These are phyloP conservation scores for Mythimna ferrago DNA, from an alignment of 2,888 invertebrate genomes.

Conservation along the genomic window DNA sequence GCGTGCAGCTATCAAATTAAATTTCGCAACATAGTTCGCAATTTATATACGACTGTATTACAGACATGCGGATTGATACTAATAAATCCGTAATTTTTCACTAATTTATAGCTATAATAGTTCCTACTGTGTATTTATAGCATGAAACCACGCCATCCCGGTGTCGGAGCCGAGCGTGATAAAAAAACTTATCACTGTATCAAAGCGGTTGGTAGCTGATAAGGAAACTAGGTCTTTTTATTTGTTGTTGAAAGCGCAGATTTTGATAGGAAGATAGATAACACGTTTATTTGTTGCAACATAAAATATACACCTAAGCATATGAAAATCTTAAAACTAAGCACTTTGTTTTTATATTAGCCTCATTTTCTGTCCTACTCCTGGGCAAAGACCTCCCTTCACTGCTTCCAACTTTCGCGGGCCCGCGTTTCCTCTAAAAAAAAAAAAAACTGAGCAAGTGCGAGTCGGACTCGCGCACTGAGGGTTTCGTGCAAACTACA, in stretches of 20 bases:
- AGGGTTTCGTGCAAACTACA: too few relatives aligned
- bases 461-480: too few relatives aligned
- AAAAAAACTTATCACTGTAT: slow-evolving; percentile 53
- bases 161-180: slow-evolving; percentile 32
- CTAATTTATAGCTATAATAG: slow-evolving; percentile 22
- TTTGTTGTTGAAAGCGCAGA: slow-evolving; percentile 16
- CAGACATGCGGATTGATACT: background rate
- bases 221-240: slow-evolving; percentile 56
- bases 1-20: slow-evolving; percentile 12
- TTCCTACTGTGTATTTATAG: slow-evolving; percentile 49
- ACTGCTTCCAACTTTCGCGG: too few relatives aligned
- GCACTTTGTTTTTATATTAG: too few relatives aligned
- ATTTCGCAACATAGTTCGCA: slow-evolving; percentile 24
- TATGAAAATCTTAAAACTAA: too few relatives aligned
- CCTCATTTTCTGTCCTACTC: too few relatives aligned
- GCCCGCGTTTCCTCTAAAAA: too few relatives aligned
- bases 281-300: too few relatives aligned
- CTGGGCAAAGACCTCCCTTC: too few relatives aligned
- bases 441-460: too few relatives aligned
- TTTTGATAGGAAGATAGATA: background rate
- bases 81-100: slow-evolving; percentile 44
- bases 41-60: slow-evolving; percentile 16
- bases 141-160: slow-evolving; percentile 44
- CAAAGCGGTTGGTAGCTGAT: slow-evolving; percentile 58
- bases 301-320: too few relatives aligned